These are phyloP conservation scores for Myiagra hebetior DNA, from an alignment of 2,113 vertebrate species.

Conservation along the genomic window DNA sequence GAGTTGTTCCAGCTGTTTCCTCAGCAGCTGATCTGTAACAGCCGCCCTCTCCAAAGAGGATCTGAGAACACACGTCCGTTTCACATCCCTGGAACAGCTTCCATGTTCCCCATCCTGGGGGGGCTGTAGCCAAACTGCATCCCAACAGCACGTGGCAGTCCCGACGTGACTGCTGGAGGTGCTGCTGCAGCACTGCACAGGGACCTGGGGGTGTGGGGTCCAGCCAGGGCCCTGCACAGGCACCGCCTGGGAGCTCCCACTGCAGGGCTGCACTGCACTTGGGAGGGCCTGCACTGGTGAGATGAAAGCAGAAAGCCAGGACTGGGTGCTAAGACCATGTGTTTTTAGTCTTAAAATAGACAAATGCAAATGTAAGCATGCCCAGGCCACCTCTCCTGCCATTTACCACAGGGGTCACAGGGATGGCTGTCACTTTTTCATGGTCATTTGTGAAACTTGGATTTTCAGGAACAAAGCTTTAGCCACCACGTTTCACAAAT, in stretches of 20 bases:
- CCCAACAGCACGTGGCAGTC: fast-evolving
- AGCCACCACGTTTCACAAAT: not conserved
- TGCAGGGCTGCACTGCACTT: fast-evolving
- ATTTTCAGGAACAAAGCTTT: not conserved
- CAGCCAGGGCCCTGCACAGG: fast-evolving
- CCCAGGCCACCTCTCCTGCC: not conserved
- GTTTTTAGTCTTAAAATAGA: not conserved
- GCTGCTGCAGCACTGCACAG: fast-evolving
- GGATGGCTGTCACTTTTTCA: not conserved
- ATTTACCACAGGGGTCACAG: not conserved
- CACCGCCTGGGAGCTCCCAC: not conserved
- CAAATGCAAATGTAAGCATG: not conserved
- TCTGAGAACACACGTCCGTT: not conserved
- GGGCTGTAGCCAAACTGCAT: not conserved
- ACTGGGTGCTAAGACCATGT: fast-evolving
- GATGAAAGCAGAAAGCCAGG: not conserved
- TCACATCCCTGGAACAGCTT: not conserved
- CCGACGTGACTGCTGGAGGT: fast-evolving
- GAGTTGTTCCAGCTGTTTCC: not conserved
- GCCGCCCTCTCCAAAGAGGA: not conserved
- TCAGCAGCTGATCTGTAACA: not conserved
- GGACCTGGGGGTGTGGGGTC: fast-evolving
- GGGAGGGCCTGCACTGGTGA: not conserved
- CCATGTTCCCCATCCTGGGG: not conserved
- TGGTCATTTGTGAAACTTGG: not conserved